Percentiles rank a stretch among this genome's conserved stretches.
Conservation (phyloP, 2,888 invertebrate species). For the Keiferia lycopersicella region DNA sequence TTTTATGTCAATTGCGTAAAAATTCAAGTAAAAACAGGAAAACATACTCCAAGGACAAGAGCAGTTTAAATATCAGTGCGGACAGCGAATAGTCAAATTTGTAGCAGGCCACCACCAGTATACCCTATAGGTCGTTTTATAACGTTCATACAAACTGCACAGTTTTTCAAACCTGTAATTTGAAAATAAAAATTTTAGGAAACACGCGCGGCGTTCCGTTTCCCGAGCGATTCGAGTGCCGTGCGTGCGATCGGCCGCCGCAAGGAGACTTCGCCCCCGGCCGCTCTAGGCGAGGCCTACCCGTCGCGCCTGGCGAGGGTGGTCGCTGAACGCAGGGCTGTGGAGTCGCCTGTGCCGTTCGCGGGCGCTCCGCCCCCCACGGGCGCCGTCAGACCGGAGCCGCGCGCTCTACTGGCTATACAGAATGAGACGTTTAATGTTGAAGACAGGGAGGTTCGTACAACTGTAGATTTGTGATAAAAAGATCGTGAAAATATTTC, state of each 20-base stretch:
- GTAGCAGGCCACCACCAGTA: no score
- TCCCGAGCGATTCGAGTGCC: constrained; percentile 83
- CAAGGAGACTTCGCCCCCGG: constrained; percentile 75
- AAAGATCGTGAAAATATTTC: no score
- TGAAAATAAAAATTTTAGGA: constrained; percentile 61
- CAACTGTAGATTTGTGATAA: neutral
- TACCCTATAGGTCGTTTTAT: no score
- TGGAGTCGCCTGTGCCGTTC: constrained; percentile 72
- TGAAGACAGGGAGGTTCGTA: constrained; percentile 4
- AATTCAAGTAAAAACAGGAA: neutral
- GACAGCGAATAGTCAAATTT: no score
- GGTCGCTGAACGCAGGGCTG: constrained; percentile 70
- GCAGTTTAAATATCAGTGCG: no score
- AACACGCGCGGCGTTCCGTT: constrained; percentile 66
- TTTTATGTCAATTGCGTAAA: neutral
- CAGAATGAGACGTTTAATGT: neutral
- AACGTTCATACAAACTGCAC: no score
- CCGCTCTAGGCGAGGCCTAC: constrained; percentile 56
- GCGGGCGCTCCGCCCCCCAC: constrained; percentile 43
- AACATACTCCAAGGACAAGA: no score
- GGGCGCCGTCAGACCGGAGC: constrained; percentile 35
- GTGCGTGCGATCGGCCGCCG: constrained; percentile 85
- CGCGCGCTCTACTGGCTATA: constrained; percentile 29
- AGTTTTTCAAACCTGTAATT: no score
- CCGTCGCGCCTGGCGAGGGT: constrained; percentile 68